Evolutionary conservation across 2,888 invertebrate species (phyloP).

Genomic region (Leptinotarsa peninsularis): DNA sequence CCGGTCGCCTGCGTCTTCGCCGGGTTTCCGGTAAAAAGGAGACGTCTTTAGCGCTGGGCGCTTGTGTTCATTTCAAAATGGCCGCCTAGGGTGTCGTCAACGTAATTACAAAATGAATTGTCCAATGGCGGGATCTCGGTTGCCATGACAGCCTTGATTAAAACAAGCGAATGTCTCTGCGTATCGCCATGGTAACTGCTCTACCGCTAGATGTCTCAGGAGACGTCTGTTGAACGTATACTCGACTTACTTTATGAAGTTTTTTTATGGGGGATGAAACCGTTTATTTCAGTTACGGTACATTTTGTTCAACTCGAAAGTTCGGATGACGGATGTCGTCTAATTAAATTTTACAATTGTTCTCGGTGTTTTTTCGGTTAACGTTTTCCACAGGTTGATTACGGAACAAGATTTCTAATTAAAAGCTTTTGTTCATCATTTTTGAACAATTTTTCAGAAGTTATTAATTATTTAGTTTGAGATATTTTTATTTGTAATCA

Average conservation of each 20-base stretch:
- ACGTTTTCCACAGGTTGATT: slow-evolving; percentile 4
- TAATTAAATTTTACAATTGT: slow-evolving; percentile 36
- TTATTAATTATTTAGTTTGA: not conserved
- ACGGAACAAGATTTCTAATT: slow-evolving; percentile 4
- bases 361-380: slow-evolving; percentile 4
- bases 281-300: slow-evolving; percentile 62
- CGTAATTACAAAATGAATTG: slow-evolving; percentile 69
- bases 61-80: slow-evolving; percentile 67
- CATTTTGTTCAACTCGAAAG: slow-evolving; percentile 56
- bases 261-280: slow-evolving; percentile 58
- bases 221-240: slow-evolving; percentile 50
- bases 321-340: slow-evolving; percentile 59
- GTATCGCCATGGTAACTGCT: slow-evolving; percentile 65
- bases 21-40: slow-evolving; percentile 53
- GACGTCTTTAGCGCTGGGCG: slow-evolving; percentile 58
- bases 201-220: slow-evolving; percentile 63
- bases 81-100: slow-evolving; percentile 69
- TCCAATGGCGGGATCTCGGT: slow-evolving; percentile 69
- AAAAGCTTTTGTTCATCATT: slow-evolving; percentile 9
- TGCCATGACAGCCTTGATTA: slow-evolving; percentile 69
- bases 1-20: slow-evolving; percentile 53
- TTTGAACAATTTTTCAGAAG: not conserved
- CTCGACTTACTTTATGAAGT: slow-evolving; percentile 54
- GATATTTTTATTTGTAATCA: not conserved
- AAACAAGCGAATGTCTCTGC: slow-evolving; percentile 68